A percentile compares a stretch with the other conserved stretches of the same genome.
Conservation (phyloP, 2,797 vertebrate species). For the Melopsittacus undulatus region DNA sequence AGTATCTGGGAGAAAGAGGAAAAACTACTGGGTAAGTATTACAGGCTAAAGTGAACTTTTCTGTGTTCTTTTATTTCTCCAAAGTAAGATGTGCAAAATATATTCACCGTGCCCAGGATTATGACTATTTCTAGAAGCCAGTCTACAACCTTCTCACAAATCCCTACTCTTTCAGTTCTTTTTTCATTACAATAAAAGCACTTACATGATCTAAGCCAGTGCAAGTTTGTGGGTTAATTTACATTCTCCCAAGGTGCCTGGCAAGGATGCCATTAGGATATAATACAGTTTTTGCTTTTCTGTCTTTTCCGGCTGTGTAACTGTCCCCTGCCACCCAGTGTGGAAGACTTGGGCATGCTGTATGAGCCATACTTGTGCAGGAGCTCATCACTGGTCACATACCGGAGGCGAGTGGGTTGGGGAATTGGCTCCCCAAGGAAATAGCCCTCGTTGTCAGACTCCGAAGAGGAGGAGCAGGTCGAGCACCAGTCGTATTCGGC, state of each 20-base stretch:
- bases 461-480: constrained; percentile 97
- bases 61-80: constrained; percentile 29
- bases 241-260: constrained; percentile 78
- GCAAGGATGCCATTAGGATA: constrained; percentile 83
- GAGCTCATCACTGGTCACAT: constrained; percentile 93
- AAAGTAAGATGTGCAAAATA: constrained; percentile 83
- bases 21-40: constrained; percentile 66
- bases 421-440: constrained; percentile 97
- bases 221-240: constrained; percentile 77
- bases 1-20: constrained; percentile 54
- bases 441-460: constrained; percentile 97
- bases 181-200: constrained; percentile 71
- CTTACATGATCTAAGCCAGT: constrained; percentile 73
- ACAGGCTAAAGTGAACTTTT: constrained; percentile 66
- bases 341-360: constrained; percentile 81
- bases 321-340: constrained; percentile 83
- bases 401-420: constrained; percentile 89
- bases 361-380: constrained; percentile 91
- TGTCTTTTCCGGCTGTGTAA: constrained; percentile 92
- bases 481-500: constrained; percentile 97
- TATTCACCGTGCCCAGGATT: constrained; percentile 75
- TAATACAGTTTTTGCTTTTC: constrained; percentile 99
- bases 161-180: constrained; percentile 30
- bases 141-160: constrained; percentile 57
- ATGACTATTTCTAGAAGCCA: constrained; percentile 70